Evolutionary conservation across 2,888 invertebrate genomes (phyloP).

Genomic region (Palloptera scutellata): DNA sequence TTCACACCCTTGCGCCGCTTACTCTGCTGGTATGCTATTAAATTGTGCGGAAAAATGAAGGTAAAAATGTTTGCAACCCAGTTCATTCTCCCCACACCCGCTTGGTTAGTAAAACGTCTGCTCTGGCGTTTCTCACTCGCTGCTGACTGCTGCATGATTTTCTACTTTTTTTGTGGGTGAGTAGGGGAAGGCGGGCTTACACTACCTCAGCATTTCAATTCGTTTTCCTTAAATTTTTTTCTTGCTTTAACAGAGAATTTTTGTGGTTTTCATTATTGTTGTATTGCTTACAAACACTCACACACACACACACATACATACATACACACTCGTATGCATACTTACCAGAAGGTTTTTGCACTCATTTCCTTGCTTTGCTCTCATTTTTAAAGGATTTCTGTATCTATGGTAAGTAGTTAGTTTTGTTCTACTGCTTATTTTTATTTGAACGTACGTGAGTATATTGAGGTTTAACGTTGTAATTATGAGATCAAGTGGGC

Average conservation of each 20-base stretch:
- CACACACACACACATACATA: no score
- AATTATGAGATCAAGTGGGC: slow-evolving; percentile 63
- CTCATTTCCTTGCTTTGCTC: slow-evolving; percentile 8
- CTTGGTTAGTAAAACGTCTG: no score
- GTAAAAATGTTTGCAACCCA: slow-evolving; percentile 27
- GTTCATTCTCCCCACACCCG: no score
- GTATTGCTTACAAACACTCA: slow-evolving; percentile 30
- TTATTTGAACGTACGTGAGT: neutral
- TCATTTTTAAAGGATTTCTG: neutral
- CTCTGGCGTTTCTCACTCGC: no score
- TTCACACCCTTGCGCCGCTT: slow-evolving; percentile 24
- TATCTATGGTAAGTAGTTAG: neutral
- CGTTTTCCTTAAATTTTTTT: no score
- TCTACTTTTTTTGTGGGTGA: neutral
- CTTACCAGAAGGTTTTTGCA: slow-evolving; percentile 14
- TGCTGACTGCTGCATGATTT: slow-evolving; percentile 24
- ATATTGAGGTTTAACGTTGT: slow-evolving; percentile 37
- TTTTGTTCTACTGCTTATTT: neutral
- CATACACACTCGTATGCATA: no score
- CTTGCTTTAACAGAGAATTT: slow-evolving; percentile 1
- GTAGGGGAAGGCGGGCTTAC: no score
- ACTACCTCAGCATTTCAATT: no score
- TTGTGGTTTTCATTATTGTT: no score
- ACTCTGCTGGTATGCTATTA: neutral
- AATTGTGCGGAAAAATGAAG: slow-evolving; percentile 13